phyloP scores from a whole-genome alignment of 2,113 vertebrate species.

The Leptodactylus fuscus region DNA sequence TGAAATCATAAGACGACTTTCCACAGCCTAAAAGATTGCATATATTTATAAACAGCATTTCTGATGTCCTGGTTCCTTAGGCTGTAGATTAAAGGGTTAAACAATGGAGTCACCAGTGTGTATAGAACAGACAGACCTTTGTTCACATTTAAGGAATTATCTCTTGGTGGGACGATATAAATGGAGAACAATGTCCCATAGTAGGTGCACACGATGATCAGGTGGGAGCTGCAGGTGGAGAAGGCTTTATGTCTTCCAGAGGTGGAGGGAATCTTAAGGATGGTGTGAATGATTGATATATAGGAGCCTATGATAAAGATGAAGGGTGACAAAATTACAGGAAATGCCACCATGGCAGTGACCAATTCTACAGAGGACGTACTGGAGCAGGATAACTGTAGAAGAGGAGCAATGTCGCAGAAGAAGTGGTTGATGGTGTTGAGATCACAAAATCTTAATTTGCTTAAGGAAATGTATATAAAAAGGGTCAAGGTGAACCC shows the following conservation, averaged over 20 bases:
- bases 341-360: not conserved
- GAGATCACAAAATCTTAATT: slow-evolving; percentile 1
- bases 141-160: not conserved
- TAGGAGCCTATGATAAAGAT: slow-evolving; percentile 32
- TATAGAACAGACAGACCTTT: slow-evolving; percentile 32
- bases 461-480: not conserved
- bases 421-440: slow-evolving; percentile 34
- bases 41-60: not conserved
- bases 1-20: too few relatives aligned
- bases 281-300: not conserved
- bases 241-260: slow-evolving; percentile 39
- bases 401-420: slow-evolving; percentile 39
- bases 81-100: slow-evolving; percentile 42
- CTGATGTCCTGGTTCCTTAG: slow-evolving; percentile 48
- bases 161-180: slow-evolving; percentile 14
- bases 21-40: not conserved
- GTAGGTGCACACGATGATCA: slow-evolving; percentile 27
- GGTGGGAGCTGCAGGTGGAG: slow-evolving; percentile 51
- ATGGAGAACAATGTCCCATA: slow-evolving; percentile 19
- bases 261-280: slow-evolving; percentile 15
- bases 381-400: slow-evolving; percentile 1
- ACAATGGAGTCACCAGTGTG: slow-evolving; percentile 41
- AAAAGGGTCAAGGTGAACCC: not conserved
- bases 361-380: not conserved
- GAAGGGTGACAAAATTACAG: not conserved